Percentiles rank a stretch among this genome's conserved stretches.
phyloP scores from a whole-genome alignment of 2,113 vertebrate genomes.

The Carettochelys insculpta region DNA sequence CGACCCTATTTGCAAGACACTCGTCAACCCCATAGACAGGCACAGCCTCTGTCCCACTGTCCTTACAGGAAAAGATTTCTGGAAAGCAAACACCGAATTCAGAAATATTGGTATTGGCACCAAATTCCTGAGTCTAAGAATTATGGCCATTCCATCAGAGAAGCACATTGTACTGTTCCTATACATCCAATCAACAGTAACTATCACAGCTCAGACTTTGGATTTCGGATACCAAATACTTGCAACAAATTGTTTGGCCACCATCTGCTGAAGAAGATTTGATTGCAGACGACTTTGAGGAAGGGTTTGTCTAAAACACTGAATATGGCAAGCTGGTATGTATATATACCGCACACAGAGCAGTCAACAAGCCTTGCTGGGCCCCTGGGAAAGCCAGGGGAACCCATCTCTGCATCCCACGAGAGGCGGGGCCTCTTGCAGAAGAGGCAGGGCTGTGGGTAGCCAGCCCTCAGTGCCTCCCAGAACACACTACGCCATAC shows the following conservation, averaged over 20 bases:
- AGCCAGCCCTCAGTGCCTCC: too few species aligned
- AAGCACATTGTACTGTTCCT: constrained; percentile 10
- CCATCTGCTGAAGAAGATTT: neutral
- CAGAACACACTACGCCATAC: too few species aligned
- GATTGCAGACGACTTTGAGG: neutral
- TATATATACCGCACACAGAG: too few species aligned
- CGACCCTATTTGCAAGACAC: neutral
- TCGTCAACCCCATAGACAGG: neutral
- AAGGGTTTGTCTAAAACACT: neutral
- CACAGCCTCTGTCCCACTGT: neutral
- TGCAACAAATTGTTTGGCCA: neutral
- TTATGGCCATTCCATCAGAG: constrained; percentile 7
- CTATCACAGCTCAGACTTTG: constrained; percentile 15
- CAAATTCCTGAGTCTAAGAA: constrained; percentile 11
- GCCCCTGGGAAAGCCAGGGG: too few species aligned
- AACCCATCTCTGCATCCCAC: too few species aligned
- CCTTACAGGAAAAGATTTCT: neutral
- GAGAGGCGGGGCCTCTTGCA: too few species aligned
- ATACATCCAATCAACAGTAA: neutral
- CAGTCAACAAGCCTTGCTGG: too few species aligned
- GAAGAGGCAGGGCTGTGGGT: too few species aligned
- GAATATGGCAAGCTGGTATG: neutral
- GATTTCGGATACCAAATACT: constrained; percentile 26
- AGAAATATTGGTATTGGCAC: neutral
- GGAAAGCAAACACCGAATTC: constrained; percentile 11